Conservation (phyloP, 1,140 invertebrate genomes). For the Drosophila elegans region DNA sequence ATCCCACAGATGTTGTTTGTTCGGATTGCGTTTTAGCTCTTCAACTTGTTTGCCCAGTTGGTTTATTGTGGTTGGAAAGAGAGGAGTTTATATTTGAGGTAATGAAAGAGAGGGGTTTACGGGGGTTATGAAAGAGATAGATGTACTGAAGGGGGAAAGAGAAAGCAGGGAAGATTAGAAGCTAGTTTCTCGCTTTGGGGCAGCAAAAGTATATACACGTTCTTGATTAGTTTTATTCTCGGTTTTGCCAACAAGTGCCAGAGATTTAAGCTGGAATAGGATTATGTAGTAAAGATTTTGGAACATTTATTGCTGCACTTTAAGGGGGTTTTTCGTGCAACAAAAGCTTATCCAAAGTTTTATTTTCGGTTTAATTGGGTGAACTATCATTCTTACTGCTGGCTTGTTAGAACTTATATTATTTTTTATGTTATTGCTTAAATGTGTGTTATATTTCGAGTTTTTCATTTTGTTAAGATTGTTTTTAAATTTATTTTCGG, state of each 20-base stretch:
- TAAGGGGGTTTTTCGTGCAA: not conserved
- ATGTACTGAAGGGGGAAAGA: not conserved
- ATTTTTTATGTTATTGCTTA: no score
- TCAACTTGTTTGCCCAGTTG: conserved; percentile 52
- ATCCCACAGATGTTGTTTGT: conserved; percentile 35
- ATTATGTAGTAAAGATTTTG: not conserved
- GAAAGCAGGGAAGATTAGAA: conserved; percentile 3
- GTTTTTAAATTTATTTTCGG: no score
- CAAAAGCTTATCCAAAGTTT: not conserved
- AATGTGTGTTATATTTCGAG: no score
- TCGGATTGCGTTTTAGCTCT: conserved; percentile 52
- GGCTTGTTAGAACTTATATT: not conserved
- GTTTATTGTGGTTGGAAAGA: conserved; percentile 15
- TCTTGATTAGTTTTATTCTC: conserved; percentile 32
- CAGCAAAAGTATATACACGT: conserved; percentile 1
- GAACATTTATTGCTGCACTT: not conserved
- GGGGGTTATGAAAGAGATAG: no score
- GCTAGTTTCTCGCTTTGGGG: conserved; percentile 5
- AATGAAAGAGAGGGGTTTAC: no score
- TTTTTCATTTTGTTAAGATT: no score
- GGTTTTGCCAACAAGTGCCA: conserved; percentile 6
- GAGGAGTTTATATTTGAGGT: not conserved
- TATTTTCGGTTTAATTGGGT: not conserved
- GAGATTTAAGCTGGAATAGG: conserved; percentile 1
- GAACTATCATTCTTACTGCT: not conserved